Conservation (phyloP, 2,113 vertebrate species). For the Copsychus sechellarum region DNA sequence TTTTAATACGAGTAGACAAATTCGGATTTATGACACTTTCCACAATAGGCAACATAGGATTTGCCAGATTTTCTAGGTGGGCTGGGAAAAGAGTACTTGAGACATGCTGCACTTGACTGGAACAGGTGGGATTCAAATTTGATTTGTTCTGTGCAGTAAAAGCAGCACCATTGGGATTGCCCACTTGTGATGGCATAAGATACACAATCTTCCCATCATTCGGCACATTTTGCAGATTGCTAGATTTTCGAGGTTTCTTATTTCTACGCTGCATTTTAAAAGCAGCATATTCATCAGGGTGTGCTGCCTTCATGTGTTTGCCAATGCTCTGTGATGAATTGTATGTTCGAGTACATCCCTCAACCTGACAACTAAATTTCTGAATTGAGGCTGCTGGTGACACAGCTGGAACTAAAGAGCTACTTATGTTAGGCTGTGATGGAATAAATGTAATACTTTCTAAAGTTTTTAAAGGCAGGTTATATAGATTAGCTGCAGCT, state of each 20-base stretch:
- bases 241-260: slow-evolving; percentile 75
- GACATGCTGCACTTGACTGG: slow-evolving; percentile 70
- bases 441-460: slow-evolving; percentile 72
- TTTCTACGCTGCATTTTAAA: slow-evolving; percentile 86
- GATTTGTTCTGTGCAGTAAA: slow-evolving; percentile 78
- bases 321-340: slow-evolving; percentile 90
- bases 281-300: slow-evolving; percentile 88
- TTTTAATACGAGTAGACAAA: slow-evolving; percentile 76
- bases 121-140: slow-evolving; percentile 61
- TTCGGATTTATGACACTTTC: slow-evolving; percentile 72
- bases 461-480: slow-evolving; percentile 76
- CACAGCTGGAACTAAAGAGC: slow-evolving; percentile 60
- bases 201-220: slow-evolving; percentile 73
- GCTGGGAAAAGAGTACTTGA: slow-evolving; percentile 76
- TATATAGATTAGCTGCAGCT: slow-evolving; percentile 67
- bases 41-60: slow-evolving; percentile 80
- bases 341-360: slow-evolving; percentile 87
- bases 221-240: slow-evolving; percentile 30
- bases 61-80: slow-evolving; percentile 79
- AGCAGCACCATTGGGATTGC: slow-evolving; percentile 55
- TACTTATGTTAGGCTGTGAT: slow-evolving; percentile 57
- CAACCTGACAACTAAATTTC: slow-evolving; percentile 87
- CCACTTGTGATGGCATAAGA: slow-evolving; percentile 66
- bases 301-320: slow-evolving; percentile 93
- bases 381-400: slow-evolving; percentile 70